Conservation (phyloP, 2,888 invertebrate genomes). For the Caenorhabditis sp. region DNA sequence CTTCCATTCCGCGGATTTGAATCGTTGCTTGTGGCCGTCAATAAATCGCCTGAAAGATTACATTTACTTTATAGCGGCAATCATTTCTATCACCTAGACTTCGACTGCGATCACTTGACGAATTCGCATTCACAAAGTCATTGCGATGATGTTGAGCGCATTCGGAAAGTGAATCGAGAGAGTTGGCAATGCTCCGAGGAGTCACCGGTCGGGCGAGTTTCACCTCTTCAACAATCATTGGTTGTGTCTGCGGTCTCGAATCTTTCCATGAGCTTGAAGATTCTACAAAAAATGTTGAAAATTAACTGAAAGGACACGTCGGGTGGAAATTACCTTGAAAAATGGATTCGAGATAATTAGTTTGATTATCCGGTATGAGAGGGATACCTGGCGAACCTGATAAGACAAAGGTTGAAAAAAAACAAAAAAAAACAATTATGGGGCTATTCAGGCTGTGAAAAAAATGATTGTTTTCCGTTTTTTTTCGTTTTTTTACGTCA, state of each 20-base stretch:
- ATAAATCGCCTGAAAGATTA: slow-evolving; percentile 26
- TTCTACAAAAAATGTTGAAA: slow-evolving; percentile 8
- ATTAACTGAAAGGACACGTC: not conserved
- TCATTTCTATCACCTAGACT: slow-evolving; percentile 12
- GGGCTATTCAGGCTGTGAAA: too few relatives aligned
- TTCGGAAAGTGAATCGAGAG: slow-evolving; percentile 53
- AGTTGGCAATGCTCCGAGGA: slow-evolving; percentile 38
- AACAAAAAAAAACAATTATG: too few relatives aligned
- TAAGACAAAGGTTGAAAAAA: not conserved
- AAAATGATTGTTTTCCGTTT: too few relatives aligned
- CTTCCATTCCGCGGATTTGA: slow-evolving; percentile 41
- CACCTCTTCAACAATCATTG: slow-evolving; percentile 49
- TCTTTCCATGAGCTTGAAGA: slow-evolving; percentile 29
- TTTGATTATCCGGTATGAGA: slow-evolving; percentile 22
- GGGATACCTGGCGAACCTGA: slow-evolving; percentile 32
- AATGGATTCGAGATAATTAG: not conserved
- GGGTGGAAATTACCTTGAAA: not conserved
- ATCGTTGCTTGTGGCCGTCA: slow-evolving; percentile 24
- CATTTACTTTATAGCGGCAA: not conserved
- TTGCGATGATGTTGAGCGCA: slow-evolving; percentile 40
- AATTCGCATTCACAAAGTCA: slow-evolving; percentile 25
- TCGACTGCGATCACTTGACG: slow-evolving; percentile 29
- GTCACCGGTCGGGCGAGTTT: not conserved
- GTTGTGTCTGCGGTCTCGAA: not conserved
- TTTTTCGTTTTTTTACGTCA: too few relatives aligned